Conservation (phyloP, 1,140 invertebrate genomes). For the Drosophila erecta region DNA sequence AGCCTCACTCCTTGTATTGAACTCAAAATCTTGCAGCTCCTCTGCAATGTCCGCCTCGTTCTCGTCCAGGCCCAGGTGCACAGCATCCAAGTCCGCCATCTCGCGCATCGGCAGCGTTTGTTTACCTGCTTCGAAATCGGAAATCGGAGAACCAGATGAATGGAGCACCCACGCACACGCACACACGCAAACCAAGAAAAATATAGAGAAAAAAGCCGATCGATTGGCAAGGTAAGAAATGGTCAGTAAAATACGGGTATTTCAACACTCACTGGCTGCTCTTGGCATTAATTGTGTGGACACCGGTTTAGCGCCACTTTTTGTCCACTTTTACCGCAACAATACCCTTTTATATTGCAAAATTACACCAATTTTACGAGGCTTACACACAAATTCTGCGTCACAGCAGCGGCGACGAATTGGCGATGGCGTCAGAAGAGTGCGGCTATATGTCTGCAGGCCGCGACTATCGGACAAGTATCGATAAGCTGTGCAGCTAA, state of each 20-base stretch:
- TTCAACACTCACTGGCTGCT: constrained; percentile 56
- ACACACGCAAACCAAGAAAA: constrained; percentile 53
- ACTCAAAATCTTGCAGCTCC: constrained; percentile 88
- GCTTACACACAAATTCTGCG: constrained; percentile 60
- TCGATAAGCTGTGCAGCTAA: neutral
- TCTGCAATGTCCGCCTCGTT: constrained; percentile 90
- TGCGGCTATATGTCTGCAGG: constrained; percentile 37
- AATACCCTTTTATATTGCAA: constrained; percentile 1
- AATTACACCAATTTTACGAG: constrained; percentile 26
- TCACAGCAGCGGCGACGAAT: constrained; percentile 58
- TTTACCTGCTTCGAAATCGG: constrained; percentile 48
- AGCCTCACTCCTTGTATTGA: constrained; percentile 92
- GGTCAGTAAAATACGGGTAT: constrained; percentile 23
- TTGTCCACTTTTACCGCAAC: constrained; percentile 23
- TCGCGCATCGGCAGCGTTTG: constrained; percentile 76
- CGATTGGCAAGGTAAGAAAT: constrained; percentile 60
- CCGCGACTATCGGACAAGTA: constrained; percentile 2
- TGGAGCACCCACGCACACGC: constrained; percentile 43
- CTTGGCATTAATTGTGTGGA: constrained; percentile 26
- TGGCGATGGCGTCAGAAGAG: constrained; percentile 61
- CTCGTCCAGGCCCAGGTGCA: constrained; percentile 89
- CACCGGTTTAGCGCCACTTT: constrained; percentile 24
- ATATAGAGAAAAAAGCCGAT: constrained; percentile 81
- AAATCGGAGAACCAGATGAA: constrained; percentile 17
- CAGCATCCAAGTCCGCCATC: constrained; percentile 86